A percentile compares a stretch with the other conserved stretches of the same genome.
These are phyloP conservation scores for Pseudolaguvia tuberculata DNA, from an alignment of 2,113 vertebrate species.

Conservation along the genomic window DNA sequence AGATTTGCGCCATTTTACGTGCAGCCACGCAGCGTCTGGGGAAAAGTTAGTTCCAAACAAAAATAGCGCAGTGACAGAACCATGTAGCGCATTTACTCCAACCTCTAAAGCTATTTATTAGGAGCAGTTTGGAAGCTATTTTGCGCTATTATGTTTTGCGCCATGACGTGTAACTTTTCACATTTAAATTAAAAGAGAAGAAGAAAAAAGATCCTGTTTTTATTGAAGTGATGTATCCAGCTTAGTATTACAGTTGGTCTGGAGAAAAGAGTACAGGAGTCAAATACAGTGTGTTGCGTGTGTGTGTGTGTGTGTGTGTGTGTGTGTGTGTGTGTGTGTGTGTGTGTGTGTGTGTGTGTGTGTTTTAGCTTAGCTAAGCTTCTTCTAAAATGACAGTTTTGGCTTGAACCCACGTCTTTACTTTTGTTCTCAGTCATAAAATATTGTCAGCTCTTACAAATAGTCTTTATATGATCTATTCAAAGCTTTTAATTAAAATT, in stretches of 20 bases:
- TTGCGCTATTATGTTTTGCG: background rate
- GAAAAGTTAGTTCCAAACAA: constrained; percentile 4
- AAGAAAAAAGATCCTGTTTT: background rate
- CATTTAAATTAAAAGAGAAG: background rate
- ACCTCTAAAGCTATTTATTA: background rate
- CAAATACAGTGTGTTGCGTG: background rate
- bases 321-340: too few species aligned
- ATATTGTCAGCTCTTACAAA: background rate
- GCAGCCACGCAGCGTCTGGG: constrained; percentile 3
- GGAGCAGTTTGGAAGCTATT: background rate
- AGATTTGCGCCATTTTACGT: constrained; percentile 17
- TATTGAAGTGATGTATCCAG: background rate
- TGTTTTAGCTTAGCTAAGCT: constrained; percentile 1
- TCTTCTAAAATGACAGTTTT: constrained; percentile 25
- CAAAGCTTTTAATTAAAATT: background rate
- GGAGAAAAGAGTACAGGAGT: background rate
- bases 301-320: constrained; percentile 9
- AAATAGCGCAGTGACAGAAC: background rate
- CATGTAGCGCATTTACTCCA: background rate
- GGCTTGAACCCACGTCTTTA: constrained; percentile 10
- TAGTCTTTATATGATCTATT: background rate
- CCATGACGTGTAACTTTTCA: constrained; percentile 9
- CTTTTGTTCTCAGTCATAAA: constrained; percentile 20
- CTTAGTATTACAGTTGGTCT: background rate
- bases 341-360: background rate